Evolutionary conservation across 2,888 invertebrate genomes (phyloP).

Genomic region (Fragum fragum): DNA sequence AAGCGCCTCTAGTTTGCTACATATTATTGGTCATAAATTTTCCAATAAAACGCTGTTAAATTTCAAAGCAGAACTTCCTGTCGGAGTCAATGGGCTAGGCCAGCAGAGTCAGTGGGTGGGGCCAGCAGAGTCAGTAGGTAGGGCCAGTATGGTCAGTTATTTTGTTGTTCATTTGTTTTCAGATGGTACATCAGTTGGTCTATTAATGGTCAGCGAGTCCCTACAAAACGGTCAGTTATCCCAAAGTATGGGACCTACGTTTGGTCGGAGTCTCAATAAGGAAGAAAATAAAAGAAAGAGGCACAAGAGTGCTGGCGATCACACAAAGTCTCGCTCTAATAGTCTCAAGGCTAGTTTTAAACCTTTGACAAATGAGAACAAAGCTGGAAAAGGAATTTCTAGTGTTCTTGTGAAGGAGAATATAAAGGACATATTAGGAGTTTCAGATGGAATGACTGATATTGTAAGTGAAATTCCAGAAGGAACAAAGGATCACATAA

Average conservation of each 20-base stretch:
- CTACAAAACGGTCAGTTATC: constrained; percentile 69
- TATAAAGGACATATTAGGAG: constrained; percentile 54
- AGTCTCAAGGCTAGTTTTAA: constrained; percentile 78
- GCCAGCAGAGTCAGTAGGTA: too few relatives aligned
- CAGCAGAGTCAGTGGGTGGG: too few relatives aligned
- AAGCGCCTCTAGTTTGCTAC: too few relatives aligned
- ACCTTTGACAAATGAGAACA: constrained; percentile 54
- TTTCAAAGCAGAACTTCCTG: too few relatives aligned
- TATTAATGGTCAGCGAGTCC: constrained; percentile 87
- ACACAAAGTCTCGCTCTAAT: constrained; percentile 75
- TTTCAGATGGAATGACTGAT: constrained; percentile 48
- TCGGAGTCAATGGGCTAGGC: too few relatives aligned
- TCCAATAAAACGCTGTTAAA: too few relatives aligned
- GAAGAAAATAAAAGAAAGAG: constrained; percentile 74
- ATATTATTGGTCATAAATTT: too few relatives aligned
- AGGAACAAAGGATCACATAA: constrained; percentile 64
- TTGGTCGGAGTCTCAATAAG: constrained; percentile 60
- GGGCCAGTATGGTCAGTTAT: too few relatives aligned
- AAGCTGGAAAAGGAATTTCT: constrained; percentile 69
- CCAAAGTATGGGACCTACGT: constrained; percentile 59
- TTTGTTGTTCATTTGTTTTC: constrained; percentile 81
- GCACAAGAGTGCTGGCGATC: constrained; percentile 85
- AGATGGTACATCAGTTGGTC: constrained; percentile 88
- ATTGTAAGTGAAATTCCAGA: constrained; percentile 50
- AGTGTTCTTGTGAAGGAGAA: constrained; percentile 58